Evolutionary conservation across 1,140 invertebrate genomes (phyloP).

Genomic region (Drosophila erecta): DNA sequence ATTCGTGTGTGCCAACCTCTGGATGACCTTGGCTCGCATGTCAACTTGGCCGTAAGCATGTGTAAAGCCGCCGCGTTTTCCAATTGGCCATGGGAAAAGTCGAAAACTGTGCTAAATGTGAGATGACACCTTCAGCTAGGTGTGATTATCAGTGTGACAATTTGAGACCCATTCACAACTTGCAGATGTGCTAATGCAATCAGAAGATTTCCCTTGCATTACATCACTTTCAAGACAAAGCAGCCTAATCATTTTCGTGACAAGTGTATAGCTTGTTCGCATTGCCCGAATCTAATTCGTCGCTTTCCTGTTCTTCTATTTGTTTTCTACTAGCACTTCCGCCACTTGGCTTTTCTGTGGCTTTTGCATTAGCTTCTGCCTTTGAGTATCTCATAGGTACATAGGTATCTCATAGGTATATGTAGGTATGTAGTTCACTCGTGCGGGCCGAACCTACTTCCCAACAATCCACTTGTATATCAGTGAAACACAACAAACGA

Average conservation of each 20-base stretch:
- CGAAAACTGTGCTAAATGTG: not conserved
- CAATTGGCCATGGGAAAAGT: conserved; percentile 8
- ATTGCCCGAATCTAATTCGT: conserved; percentile 28
- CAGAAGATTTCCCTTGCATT: too few relatives aligned
- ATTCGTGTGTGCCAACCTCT: conserved; percentile 26
- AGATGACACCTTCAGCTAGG: too few relatives aligned
- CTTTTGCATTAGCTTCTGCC: conserved; percentile 70
- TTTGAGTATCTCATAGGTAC: conserved; percentile 28
- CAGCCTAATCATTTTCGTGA: not conserved
- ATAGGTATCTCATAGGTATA: conserved; percentile 25
- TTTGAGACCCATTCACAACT: too few relatives aligned
- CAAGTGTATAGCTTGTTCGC: conserved; percentile 32
- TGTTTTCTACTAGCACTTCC: conserved; percentile 53
- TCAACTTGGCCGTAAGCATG: conserved; percentile 21
- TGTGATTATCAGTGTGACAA: too few relatives aligned
- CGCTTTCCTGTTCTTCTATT: conserved; percentile 43
- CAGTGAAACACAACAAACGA: not conserved
- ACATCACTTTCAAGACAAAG: not conserved
- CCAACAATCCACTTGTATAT: not conserved
- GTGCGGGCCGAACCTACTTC: not conserved
- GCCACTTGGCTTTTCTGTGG: conserved; percentile 40
- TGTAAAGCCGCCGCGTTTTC: conserved; percentile 7
- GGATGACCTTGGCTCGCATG: conserved; percentile 16
- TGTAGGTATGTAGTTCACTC: conserved; percentile 20
- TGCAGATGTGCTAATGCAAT: too few relatives aligned